Evolutionary conservation across 2,113 vertebrate genomes (phyloP), one percentile per base, ranked within the genome.

Genomic region (Scartelaos histophorus): DNA sequence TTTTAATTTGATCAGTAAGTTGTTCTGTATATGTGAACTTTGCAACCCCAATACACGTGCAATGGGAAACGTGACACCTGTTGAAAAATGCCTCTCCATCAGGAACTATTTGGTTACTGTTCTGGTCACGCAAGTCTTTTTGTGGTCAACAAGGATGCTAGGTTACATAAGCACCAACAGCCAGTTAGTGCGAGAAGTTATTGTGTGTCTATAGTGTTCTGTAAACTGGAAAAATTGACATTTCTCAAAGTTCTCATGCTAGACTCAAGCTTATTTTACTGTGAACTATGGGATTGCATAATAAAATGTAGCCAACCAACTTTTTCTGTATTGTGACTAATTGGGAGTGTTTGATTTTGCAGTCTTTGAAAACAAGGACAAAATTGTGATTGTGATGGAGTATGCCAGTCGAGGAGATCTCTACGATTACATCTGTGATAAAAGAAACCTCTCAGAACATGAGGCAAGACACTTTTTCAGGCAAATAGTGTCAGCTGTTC

Each of bases 381-480:
- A 98, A 89, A 98, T 99, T 0, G 98, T 99, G 81, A 99, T 99
- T 0, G 95, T 98, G 89, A 99, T 99, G 98, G 98, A 99, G 43
- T 98, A 96, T 0, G 98, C 97, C 88, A 97, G 95, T 91, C 92
- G 84, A 3, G 97, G 98, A 0, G 98, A 99, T 80, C 93, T 99
- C 45, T 99, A 98, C 0, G 98, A 99, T 69, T 96, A 96, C 90
- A 94, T 99, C 90, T 95, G 93, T 1, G 96, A 96, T 83, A 89
- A 92, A 70, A 94, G 93, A 84, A 92, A 74, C 46, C 92, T 99
- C 75, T 78, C 91, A 0, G 98, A 98, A 70, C 92, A 73, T 0
- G 95, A 98, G 7, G 94, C 96, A 0, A 91, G 96, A 0, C 94
- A 96, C 71, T 95, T 98, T 93, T 99, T 99, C 93, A 91, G 98